phyloP scores from a whole-genome alignment of 2,888 invertebrate genomes.

The Nomada fucata region DNA sequence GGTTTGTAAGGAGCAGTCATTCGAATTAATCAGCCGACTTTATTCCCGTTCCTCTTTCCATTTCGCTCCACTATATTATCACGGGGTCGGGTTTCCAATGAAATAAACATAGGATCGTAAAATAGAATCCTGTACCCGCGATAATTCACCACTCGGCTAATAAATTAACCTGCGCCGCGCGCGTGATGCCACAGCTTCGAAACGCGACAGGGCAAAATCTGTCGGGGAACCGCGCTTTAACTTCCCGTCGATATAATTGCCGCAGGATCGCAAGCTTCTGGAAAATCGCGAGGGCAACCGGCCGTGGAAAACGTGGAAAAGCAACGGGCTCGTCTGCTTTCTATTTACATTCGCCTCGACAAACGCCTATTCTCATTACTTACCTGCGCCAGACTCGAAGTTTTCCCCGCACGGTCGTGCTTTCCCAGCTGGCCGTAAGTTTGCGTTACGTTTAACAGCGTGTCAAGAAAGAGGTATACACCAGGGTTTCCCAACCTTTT shows the following conservation, averaged over 20 bases:
- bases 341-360: constrained; percentile 5
- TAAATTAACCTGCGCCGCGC: constrained; percentile 31
- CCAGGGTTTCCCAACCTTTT: too few relatives aligned
- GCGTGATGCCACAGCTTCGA: too few relatives aligned
- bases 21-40: too few relatives aligned
- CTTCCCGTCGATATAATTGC: neutral
- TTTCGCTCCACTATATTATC: constrained; percentile 15
- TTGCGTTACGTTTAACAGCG: constrained; percentile 19
- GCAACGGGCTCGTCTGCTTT: neutral
- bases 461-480: neutral
- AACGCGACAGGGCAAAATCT: too few relatives aligned
- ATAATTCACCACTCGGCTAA: constrained; percentile 18
- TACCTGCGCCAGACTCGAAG: neutral
- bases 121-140: constrained; percentile 2
- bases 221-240: neutral
- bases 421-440: neutral
- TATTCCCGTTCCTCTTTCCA: neutral
- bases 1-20: too few relatives aligned
- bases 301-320: neutral
- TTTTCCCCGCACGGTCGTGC: neutral
- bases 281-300: too few relatives aligned
- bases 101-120: constrained; percentile 45
- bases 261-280: too few relatives aligned
- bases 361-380: constrained; percentile 1
- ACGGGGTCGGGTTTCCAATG: constrained; percentile 23